phyloP scores from a whole-genome alignment of 1,140 invertebrate species.

The Drosophila quadrilineata region DNA sequence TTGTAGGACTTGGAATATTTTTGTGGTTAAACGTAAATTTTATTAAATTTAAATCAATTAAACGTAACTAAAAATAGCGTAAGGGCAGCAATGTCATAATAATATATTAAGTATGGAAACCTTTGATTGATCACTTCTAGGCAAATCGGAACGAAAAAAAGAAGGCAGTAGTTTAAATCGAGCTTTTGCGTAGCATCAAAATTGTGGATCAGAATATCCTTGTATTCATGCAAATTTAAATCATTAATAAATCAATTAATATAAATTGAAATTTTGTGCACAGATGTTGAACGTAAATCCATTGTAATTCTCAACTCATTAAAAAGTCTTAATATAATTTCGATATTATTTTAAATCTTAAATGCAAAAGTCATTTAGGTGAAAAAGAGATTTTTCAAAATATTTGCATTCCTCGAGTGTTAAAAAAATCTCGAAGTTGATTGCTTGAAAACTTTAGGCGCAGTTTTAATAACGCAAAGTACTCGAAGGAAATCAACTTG shows the following conservation, averaged over 20 bases:
- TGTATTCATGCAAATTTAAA: conserved; percentile 73
- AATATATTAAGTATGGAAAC: conserved; percentile 68
- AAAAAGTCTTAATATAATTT: no score
- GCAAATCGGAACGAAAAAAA: no score
- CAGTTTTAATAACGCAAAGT: conserved; percentile 61
- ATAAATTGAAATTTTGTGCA: conserved; percentile 79
- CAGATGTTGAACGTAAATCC: conserved; percentile 63
- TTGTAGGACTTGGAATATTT: conserved; percentile 53
- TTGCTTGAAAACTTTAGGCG: conserved; percentile 57
- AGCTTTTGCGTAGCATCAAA: no score
- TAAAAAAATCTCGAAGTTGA: conserved; percentile 18
- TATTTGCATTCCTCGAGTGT: conserved; percentile 27
- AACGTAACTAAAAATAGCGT: conserved; percentile 50
- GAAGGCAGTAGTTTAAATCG: no score
- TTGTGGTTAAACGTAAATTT: conserved; percentile 81
- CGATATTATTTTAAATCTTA: no score
- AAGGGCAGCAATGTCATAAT: conserved; percentile 75
- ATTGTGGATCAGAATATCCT: conserved; percentile 10
- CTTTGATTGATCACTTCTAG: conserved; percentile 36
- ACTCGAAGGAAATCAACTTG: conserved; percentile 60
- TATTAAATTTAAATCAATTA: conserved; percentile 80
- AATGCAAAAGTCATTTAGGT: no score
- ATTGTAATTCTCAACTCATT: no score
- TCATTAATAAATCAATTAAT: conserved; percentile 80
- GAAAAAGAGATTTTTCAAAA: conserved; percentile 29